Evolutionary conservation across 2,797 vertebrate genomes (phyloP).

Genomic region (Artibeus jamaicensis): DNA sequence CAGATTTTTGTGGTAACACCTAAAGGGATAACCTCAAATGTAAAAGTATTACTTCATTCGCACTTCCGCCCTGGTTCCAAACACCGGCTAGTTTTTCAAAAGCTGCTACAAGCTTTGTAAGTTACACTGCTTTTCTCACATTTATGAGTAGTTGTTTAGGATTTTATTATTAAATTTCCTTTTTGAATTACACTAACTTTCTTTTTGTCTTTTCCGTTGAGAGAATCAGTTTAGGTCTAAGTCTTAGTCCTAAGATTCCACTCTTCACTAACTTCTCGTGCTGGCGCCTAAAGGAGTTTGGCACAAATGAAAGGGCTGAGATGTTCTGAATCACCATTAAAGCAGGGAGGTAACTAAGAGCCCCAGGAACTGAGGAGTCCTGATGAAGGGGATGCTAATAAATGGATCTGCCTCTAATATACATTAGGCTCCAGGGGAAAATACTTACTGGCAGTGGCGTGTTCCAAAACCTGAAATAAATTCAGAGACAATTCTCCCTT

Average conservation of each 20-base stretch:
- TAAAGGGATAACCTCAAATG: constrained; percentile 75
- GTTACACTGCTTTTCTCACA: constrained; percentile 32
- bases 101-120: constrained; percentile 35
- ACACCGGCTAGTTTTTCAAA: constrained; percentile 43
- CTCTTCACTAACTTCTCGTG: constrained; percentile 23
- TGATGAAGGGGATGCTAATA: neutral
- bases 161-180: constrained; percentile 53
- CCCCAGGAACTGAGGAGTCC: neutral
- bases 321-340: constrained; percentile 54
- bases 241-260: constrained; percentile 50
- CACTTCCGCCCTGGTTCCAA: neutral
- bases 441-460: constrained; percentile 55
- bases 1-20: constrained; percentile 88
- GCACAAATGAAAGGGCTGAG: constrained; percentile 55
- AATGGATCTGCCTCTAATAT: constrained; percentile 50
- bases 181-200: constrained; percentile 33
- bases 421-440: constrained; percentile 41
- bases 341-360: constrained; percentile 37
- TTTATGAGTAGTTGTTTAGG: constrained; percentile 12
- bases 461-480: constrained; percentile 66
- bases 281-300: neutral
- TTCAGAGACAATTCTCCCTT: constrained; percentile 39
- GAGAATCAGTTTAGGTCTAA: constrained; percentile 34
- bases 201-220: neutral
- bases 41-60: constrained; percentile 12